Percentiles rank a stretch among this genome's conserved stretches.
Conservation (phyloP, 2,797 vertebrate species). For the Octomys mimax region DNA sequence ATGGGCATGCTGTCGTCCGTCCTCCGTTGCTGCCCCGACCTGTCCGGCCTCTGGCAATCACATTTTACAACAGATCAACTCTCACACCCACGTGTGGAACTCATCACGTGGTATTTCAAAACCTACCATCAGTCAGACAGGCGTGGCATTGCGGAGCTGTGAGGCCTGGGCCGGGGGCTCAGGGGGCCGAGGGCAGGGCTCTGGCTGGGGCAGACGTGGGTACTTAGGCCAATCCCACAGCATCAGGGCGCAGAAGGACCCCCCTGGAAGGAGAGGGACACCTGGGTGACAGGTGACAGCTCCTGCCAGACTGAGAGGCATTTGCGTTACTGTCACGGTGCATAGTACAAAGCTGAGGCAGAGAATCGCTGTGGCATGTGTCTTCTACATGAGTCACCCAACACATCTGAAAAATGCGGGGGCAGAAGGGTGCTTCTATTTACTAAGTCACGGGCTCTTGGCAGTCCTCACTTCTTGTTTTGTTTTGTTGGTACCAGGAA, state of each 20-base stretch:
- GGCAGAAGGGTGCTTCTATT: neutral
- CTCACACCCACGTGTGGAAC: neutral
- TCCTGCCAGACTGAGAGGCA: neutral
- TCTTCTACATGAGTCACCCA: neutral
- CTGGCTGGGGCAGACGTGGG: neutral
- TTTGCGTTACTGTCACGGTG: neutral
- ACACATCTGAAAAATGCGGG: neutral
- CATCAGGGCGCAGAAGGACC: neutral
- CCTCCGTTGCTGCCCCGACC: too few species aligned
- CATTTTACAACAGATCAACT: neutral
- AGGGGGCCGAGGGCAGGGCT: neutral
- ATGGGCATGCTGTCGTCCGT: too few species aligned
- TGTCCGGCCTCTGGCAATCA: neutral
- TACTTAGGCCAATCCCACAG: neutral
- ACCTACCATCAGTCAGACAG: neutral
- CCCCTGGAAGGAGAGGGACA: too few species aligned
- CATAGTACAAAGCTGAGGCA: neutral
- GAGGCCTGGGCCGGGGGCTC: neutral
- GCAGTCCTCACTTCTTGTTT: neutral
- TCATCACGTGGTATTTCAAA: neutral
- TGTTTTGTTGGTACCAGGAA: too few species aligned
- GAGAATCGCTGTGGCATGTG: neutral
- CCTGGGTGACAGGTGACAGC: neutral
- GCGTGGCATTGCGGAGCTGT: neutral
- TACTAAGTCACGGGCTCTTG: neutral